These are phyloP conservation scores for Rhinichthys osculus DNA, from an alignment of 2,797 vertebrate species.

Conservation along the genomic window DNA sequence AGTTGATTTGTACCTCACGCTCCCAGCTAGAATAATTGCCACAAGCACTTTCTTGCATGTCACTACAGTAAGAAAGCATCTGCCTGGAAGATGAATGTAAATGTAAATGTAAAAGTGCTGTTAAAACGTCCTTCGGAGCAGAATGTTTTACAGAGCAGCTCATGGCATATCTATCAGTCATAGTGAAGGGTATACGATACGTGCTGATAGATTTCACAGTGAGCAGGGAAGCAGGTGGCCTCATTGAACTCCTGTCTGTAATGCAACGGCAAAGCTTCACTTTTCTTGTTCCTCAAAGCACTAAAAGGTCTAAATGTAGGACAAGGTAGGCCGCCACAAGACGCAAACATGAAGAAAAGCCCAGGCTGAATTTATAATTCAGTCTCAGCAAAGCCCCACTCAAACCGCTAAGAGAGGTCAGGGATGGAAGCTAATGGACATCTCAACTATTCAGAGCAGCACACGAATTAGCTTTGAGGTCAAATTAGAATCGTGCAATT, in stretches of 20 bases:
- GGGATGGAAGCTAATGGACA: conserved; percentile 24
- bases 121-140: conserved; percentile 28
- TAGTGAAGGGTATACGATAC: conserved; percentile 11
- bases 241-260: conserved; percentile 3
- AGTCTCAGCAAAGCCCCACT: conserved; percentile 14
- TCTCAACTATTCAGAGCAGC: conserved; percentile 31
- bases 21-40: conserved; percentile 11
- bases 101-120: conserved; percentile 34
- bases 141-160: conserved; percentile 24
- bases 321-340: conserved; percentile 6
- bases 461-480: conserved; percentile 49
- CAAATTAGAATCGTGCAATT: conserved; percentile 32
- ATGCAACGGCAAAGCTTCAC: neutral
- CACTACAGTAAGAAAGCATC: conserved; percentile 4
- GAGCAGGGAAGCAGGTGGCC: neutral
- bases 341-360: conserved; percentile 18
- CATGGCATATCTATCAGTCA: conserved; percentile 31
- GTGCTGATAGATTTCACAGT: conserved; percentile 22
- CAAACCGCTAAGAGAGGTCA: conserved; percentile 24
- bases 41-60: conserved; percentile 22
- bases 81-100: conserved; percentile 34
- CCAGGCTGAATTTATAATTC: conserved; percentile 14
- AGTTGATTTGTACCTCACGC: conserved; percentile 12
- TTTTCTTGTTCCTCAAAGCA: conserved; percentile 24
- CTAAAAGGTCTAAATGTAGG: conserved; percentile 27